A percentile compares a stretch with the other conserved stretches of the same genome.
phyloP scores from a whole-genome alignment of 1,140 invertebrate genomes.

The Chrysomallon squamiferum region DNA sequence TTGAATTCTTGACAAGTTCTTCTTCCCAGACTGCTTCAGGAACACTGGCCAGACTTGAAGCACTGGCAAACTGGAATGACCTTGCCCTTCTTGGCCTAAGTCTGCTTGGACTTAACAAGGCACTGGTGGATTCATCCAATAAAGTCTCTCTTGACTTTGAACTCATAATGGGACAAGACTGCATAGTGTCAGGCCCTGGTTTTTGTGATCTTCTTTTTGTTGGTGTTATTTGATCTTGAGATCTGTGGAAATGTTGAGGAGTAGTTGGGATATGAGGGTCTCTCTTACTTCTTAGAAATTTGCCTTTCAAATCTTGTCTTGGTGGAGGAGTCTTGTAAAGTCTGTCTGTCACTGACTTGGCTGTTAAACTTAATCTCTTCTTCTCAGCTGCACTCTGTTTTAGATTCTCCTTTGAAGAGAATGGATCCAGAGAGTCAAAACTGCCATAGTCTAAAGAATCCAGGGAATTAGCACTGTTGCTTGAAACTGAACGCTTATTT shows the following conservation, averaged over 20 bases:
- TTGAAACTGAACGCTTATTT: slow-evolving; percentile 8
- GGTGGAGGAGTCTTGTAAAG: slow-evolving; percentile 40
- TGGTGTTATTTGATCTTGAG: neutral
- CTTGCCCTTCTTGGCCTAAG: slow-evolving; percentile 8
- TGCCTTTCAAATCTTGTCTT: slow-evolving; percentile 15
- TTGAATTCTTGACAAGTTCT: slow-evolving; percentile 20
- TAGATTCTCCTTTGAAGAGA: neutral
- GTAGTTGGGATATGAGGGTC: slow-evolving; percentile 6
- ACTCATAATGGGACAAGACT: neutral
- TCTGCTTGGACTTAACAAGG: neutral
- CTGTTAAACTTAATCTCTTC: slow-evolving; percentile 29
- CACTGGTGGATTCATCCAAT: slow-evolving; percentile 13
- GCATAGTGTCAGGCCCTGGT: neutral
- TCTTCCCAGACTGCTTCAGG: slow-evolving; percentile 48
- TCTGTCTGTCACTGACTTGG: slow-evolving; percentile 44
- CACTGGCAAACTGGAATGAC: slow-evolving; percentile 38
- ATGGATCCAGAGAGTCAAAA: slow-evolving; percentile 18
- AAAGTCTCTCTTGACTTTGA: neutral
- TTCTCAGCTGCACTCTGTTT: slow-evolving; percentile 9
- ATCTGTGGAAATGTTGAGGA: slow-evolving; percentile 1
- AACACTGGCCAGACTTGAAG: slow-evolving; percentile 53
- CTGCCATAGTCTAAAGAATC: slow-evolving; percentile 23
- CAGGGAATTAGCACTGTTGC: slow-evolving; percentile 9
- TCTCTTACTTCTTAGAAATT: slow-evolving; percentile 18
- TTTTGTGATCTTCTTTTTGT: neutral